These are phyloP conservation scores for Apus apus DNA, from an alignment of 2,113 vertebrate genomes.

Conservation along the genomic window DNA sequence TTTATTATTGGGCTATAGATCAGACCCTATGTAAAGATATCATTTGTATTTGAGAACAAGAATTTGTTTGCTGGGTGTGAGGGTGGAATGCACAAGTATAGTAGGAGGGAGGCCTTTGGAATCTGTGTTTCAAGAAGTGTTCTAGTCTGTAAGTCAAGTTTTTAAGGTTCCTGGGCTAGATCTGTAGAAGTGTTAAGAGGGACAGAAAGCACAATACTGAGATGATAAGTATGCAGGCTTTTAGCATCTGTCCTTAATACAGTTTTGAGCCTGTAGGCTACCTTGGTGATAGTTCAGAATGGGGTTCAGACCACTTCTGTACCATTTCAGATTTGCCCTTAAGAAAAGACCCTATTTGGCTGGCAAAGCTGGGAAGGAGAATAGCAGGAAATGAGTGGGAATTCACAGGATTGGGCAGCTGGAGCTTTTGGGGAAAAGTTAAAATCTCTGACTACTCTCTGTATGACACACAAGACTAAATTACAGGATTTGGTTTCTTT, in stretches of 20 bases:
- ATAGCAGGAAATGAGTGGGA: not conserved
- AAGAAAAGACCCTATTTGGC: not conserved
- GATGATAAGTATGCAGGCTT: not conserved
- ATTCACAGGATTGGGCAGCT: not conserved
- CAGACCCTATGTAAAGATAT: not conserved
- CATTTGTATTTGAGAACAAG: not conserved
- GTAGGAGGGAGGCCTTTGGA: not conserved
- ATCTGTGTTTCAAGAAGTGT: not conserved
- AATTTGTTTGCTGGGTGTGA: not conserved
- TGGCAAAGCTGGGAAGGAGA: not conserved
- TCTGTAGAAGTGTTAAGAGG: not conserved
- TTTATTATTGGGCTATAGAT: not conserved
- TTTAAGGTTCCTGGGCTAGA: not conserved
- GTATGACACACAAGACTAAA: not conserved
- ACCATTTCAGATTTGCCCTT: not conserved
- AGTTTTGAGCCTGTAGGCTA: not conserved
- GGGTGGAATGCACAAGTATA: fast-evolving
- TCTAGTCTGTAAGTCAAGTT: not conserved
- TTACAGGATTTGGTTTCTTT: not conserved
- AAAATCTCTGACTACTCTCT: not conserved
- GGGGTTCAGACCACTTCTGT: not conserved
- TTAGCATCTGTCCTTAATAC: not conserved
- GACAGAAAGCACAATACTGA: not conserved
- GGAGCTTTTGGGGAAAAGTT: not conserved
- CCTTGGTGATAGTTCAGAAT: not conserved